Base-by-base conservation (phyloP, 2,797 vertebrate species). In the Naso thynnoides region DNA sequence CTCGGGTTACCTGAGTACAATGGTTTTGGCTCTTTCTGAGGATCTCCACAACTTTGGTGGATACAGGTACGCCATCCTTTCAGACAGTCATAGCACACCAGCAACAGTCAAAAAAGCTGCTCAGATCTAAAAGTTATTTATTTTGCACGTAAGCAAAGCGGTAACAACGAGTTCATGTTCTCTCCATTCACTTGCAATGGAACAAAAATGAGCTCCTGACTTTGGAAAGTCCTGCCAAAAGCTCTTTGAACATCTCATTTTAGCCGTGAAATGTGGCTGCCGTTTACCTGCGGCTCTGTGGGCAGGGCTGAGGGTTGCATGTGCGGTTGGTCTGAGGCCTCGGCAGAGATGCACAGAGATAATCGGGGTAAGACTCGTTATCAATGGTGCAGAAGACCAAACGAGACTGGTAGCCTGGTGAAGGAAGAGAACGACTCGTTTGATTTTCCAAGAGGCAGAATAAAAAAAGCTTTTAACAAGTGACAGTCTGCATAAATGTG, bases 351-450 rank as follows among this genome's bases (percentile, higher is more conserved):
- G 93, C 94, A 73, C 98, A 99, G 87, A 98, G 92, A 45, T 95
- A 94, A 76, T 97, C 96, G 0, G 97, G 95, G 71, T 96, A 97
- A 52, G 93, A 93, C 90, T 99, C 97, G 2, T 95, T 96, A 83
- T 98, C 96, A 1, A 95, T 91, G 75, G 96, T 95, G 79, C 98
- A 99, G 92, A 98, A 98, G 49, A 98, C 96, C 38, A 89, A 78
- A 2, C 98, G 97, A 0, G 96, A 93, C 67, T 99, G 98, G 90
- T 95, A 96, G 66, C 98, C 98, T 99, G 64, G 15, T 1, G 62
- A 49, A n/a, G 31, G 24, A 52, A 13, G 8, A 59, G 2, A 53
- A 13, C 0, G 1, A 65, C 11, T 50, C 8, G 29, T 52, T 33
- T 53, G 0, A 33, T 21, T 54, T 24, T 36, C 29, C 3, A 14